Evolutionary conservation across 1,140 invertebrate genomes (phyloP), one percentile per base, ranked within the genome.

Genomic region (Drosophila guanche): DNA sequence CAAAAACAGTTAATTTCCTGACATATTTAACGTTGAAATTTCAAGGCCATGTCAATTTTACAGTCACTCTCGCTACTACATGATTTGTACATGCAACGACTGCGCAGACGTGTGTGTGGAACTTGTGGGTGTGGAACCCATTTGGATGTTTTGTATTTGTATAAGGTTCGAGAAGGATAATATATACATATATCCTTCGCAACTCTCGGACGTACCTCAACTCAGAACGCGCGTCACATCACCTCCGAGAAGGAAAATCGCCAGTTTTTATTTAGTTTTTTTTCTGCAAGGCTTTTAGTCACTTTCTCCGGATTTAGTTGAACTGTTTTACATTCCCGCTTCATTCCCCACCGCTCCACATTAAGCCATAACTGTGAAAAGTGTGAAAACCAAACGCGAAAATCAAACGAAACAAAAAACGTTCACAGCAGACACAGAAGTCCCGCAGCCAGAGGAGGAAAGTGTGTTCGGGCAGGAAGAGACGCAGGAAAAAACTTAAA

Each of bases 161-260:
- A 12, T 12, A 37, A 37, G 12, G 41, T 43, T 41, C 48, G 12
- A 37, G 14, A 23, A 63, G 25, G 25, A 47, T 51, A 40, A 75
- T 71, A 55, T 69, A 71, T 79, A 75, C 72, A 58, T 75, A 68
- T 73, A 73, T 79, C 63, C 33, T 12, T 37, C 65, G 63, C 61
- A 72, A 76, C 73, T 67, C 59, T 73, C 73, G 70, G 67, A 46
- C 48, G 73, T 41, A 65, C 40, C 46, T 74, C 37, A 83, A 57
- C 62, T 77, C 53, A 66, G 33, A 58, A 70, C 60, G 58, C 46
- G 50, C 65, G 67, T 83, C 63, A 70, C 72, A 74, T 66, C 74
- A 81, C 52, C 58, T 73, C 59, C 70, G 50, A 33, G 58, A 79
- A 43, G 61, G 46, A 68, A 65, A 63, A 29, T 59, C 42, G 55